A percentile compares a stretch with the other conserved stretches of the same genome.
These are phyloP conservation scores for Griposia aprilina DNA, from an alignment of 2,888 invertebrate genomes.

Conservation along the genomic window DNA sequence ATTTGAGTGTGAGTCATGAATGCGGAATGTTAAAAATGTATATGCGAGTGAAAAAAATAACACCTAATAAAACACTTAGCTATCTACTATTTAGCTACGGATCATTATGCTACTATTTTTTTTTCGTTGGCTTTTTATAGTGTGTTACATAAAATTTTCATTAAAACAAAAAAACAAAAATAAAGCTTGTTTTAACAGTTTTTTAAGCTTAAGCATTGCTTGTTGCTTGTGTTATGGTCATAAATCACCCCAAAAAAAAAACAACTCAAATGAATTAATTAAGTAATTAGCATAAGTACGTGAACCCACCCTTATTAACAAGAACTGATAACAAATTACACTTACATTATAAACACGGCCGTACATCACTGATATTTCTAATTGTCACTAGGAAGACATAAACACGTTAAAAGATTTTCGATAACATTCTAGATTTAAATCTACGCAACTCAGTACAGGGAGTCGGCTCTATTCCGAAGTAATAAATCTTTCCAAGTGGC, in stretches of 20 bases:
- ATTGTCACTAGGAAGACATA: slow-evolving; percentile 60
- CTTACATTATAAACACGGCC: slow-evolving; percentile 48
- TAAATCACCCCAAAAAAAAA: neutral
- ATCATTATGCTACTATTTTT: neutral
- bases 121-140: neutral
- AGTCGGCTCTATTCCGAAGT: slow-evolving; percentile 37
- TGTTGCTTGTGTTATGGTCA: neutral
- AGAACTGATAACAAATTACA: slow-evolving; percentile 41
- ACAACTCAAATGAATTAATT: neutral
- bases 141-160: neutral
- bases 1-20: slow-evolving; percentile 17
- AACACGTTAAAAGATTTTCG: slow-evolving; percentile 59
- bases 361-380: slow-evolving; percentile 57
- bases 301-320: slow-evolving; percentile 7
- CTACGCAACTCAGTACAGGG: slow-evolving; percentile 43
- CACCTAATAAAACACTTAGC: neutral
- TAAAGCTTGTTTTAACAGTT: too few species aligned
- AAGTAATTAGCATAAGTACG: neutral
- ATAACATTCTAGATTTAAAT: slow-evolving; percentile 54
- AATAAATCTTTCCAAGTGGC: slow-evolving; percentile 55
- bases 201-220: neutral
- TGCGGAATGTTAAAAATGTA: neutral
- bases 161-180: too few species aligned
- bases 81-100: neutral
- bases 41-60: slow-evolving; percentile 1